These are phyloP conservation scores for Caenorhabditis sp. DNA, from an alignment of 2,888 invertebrate species.

Conservation along the genomic window DNA sequence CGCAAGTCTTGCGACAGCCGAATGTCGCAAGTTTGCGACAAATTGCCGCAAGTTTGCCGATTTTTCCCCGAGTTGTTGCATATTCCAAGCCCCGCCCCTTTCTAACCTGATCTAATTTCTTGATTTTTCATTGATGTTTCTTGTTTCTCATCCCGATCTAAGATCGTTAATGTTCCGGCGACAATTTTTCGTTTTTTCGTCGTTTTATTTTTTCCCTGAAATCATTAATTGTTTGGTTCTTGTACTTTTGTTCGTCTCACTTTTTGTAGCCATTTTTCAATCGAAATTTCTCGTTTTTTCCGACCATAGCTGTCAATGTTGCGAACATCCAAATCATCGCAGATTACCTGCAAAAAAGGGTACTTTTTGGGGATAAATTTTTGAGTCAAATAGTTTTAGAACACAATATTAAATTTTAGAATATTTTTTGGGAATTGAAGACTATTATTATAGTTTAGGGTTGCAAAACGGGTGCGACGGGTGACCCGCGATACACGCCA, in stretches of 20 bases:
- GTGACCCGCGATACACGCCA: too few species aligned
- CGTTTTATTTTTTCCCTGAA: constrained; percentile 9
- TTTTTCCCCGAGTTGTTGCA: too few species aligned
- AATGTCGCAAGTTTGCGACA: too few species aligned
- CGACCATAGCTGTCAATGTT: constrained; percentile 42
- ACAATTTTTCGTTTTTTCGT: constrained; percentile 17
- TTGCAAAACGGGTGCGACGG: too few species aligned
- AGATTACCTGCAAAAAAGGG: constrained; percentile 34
- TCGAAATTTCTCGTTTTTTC: constrained; percentile 31
- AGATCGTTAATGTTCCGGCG: constrained; percentile 38
- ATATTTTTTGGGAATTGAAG: neutral
- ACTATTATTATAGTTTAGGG: too few species aligned
- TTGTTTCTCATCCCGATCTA: constrained; percentile 21
- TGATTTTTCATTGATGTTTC: constrained; percentile 12
- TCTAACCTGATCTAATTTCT: constrained; percentile 24
- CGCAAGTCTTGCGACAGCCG: too few species aligned
- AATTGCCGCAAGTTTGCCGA: too few species aligned
- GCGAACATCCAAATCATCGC: constrained; percentile 38
- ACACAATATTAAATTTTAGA: neutral
- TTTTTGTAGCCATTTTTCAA: constrained; percentile 28
- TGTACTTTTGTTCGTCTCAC: neutral
- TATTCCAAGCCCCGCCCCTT: too few species aligned
- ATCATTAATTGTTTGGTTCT: too few species aligned
- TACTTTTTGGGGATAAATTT: neutral
- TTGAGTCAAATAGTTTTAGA: neutral